Evolutionary conservation across 53 echinoderm and acorn worm genomes (phyloP), one percentile per base, ranked within the genome.

Genomic region (Echinarachnius parma): DNA sequence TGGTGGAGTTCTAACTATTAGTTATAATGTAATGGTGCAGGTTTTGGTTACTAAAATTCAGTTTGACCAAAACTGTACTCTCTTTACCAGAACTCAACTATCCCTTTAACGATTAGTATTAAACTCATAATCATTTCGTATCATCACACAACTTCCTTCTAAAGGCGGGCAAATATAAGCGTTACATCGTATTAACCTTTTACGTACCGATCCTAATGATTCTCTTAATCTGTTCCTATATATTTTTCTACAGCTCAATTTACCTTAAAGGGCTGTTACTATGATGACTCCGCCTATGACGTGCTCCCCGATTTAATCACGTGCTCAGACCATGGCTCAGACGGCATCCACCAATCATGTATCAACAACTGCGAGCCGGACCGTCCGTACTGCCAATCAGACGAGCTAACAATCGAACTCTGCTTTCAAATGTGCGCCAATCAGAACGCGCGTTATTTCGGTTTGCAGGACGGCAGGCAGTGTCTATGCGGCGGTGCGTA

Each of bases 401-500:
- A 46, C 26, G 21, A 25, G 10, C 82, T 87, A 82, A 87, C 87
- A 58, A 20, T 78, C 18, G 67, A 78, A 4, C 46, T 82, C 11
- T 87, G 87, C 33, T 56, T 78, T 31, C 11, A 28, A 5, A 50
- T 87, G 21, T 87, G 87, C 66, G 63, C 64, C 34, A 61, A 34
- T 22, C 78, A 82, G 37, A 87, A 78, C 29, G 74, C 82, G 4
- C 53, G 75, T 19, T 82, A 75, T 55, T 87, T 82, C 66, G 82
- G 78, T 1, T 53, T 87, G 1, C 78, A 87, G 33, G 87, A 77
- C 3, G 87, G 87, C 0, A 74, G 61, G 14, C 87, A 87, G 75
- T 87, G 87, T 29, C 78, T 87, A 4, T 87, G 87, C 58, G 87
- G 87, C 3, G 87, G 87, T 20, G 57, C 52, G 9, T 81, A 72